Conservation (phyloP, 2,888 invertebrate genomes). For the Hirudinaria manillensis region DNA sequence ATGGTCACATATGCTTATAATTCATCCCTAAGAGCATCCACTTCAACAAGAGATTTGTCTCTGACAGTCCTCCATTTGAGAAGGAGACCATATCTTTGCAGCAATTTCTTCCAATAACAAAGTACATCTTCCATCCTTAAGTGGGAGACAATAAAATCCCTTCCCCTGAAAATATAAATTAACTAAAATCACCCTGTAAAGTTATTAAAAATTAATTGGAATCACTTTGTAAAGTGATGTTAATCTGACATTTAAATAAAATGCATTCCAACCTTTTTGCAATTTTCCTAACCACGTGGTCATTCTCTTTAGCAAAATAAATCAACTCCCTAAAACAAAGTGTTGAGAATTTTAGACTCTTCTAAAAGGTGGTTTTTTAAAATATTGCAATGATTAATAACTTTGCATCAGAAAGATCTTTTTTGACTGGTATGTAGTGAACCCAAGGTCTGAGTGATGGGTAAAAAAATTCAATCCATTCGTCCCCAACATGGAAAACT, state of each 20-base stretch:
- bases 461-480: conserved; percentile 94
- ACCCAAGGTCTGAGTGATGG: conserved; percentile 80
- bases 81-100: conserved; percentile 69
- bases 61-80: conserved; percentile 56
- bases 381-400: conserved; percentile 41
- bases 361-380: no score
- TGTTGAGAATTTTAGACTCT: no score
- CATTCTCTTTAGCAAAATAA: conserved; percentile 70
- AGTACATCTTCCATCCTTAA: conserved; percentile 73
- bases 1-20: neutral
- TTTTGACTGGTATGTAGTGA: conserved; percentile 82
- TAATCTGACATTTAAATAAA: neutral
- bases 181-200: neutral
- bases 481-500: conserved; percentile 86
- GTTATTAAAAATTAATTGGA: neutral
- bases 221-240: neutral
- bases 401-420: conserved; percentile 67
- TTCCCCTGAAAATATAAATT: conserved; percentile 60
- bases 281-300: conserved; percentile 69
- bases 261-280: conserved; percentile 60
- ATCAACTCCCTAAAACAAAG: conserved; percentile 61
- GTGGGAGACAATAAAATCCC: conserved; percentile 74
- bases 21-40: conserved; percentile 20
- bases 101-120: conserved; percentile 78
- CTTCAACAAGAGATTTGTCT: conserved; percentile 3